Evolutionary conservation across 2,888 invertebrate species (phyloP).

Genomic region (Chironomus riparius): DNA sequence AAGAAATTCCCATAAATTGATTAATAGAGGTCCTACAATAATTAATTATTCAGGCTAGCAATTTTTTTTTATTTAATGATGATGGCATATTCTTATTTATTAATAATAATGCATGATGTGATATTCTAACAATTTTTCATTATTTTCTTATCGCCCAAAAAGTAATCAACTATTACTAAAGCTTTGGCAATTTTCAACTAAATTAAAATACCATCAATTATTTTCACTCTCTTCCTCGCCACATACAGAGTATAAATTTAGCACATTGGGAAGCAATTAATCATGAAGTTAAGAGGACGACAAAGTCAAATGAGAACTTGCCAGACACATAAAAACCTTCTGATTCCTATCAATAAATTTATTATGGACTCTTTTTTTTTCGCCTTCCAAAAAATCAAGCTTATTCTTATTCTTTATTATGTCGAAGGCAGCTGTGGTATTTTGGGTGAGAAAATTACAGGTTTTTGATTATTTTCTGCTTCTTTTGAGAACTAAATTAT

Average conservation of each 20-base stretch:
- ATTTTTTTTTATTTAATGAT: too few relatives aligned
- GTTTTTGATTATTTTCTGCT: neutral
- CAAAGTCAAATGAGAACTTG: neutral
- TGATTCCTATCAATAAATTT: neutral
- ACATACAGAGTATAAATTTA: neutral
- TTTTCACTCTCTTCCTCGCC: neutral
- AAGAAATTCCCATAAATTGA: too few relatives aligned
- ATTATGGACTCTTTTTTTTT: neutral
- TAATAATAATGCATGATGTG: too few relatives aligned
- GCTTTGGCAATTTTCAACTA: neutral
- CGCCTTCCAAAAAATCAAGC: neutral
- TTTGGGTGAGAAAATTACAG: neutral
- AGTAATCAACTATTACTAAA: too few relatives aligned
- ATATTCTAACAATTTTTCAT: too few relatives aligned
- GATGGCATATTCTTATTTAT: too few relatives aligned
- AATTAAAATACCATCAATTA: constrained; percentile 3
- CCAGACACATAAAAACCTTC: neutral
- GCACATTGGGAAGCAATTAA: neutral
- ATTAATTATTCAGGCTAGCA: too few relatives aligned
- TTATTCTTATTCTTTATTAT: neutral
- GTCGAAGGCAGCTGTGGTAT: neutral
- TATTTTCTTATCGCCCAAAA: too few relatives aligned
- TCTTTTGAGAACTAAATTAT: too few relatives aligned
- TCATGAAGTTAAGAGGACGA: neutral
- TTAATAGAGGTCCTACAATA: too few relatives aligned